Conservation (phyloP, 2,797 vertebrate genomes). For the Neomorphus geoffroyi region DNA sequence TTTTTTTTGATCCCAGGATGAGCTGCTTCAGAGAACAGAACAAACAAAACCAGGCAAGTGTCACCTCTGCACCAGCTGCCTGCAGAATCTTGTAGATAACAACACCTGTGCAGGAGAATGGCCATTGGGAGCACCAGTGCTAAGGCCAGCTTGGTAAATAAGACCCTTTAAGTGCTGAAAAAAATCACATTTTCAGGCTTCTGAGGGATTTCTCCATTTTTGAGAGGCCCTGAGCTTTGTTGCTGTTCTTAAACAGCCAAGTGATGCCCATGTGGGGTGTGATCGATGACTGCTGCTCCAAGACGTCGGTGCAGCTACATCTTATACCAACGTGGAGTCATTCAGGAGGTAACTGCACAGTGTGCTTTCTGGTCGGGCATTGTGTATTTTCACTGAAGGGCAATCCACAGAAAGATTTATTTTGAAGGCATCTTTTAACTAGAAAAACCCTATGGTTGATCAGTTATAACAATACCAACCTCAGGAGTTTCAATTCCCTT, state of each 20-base stretch:
- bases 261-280: background rate
- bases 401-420: background rate
- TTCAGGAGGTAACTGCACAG: background rate
- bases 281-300: background rate
- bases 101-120: background rate
- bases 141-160: background rate
- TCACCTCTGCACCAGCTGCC: background rate
- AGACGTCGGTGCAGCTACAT: background rate
- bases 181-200: background rate
- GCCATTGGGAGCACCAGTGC: background rate
- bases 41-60: background rate
- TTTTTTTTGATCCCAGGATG: background rate
- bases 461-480: background rate
- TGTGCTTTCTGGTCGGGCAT: background rate
- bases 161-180: background rate
- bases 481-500: background rate
- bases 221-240: background rate
- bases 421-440: background rate
- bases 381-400: background rate
- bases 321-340: background rate
- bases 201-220: background rate
- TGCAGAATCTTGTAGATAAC: rapidly evolving
- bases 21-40: background rate
- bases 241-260: too few relatives aligned
- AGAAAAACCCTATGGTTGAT: background rate